Evolutionary conservation across 1,140 invertebrate species (phyloP).

Genomic region (Archegozetes longisetosus): DNA sequence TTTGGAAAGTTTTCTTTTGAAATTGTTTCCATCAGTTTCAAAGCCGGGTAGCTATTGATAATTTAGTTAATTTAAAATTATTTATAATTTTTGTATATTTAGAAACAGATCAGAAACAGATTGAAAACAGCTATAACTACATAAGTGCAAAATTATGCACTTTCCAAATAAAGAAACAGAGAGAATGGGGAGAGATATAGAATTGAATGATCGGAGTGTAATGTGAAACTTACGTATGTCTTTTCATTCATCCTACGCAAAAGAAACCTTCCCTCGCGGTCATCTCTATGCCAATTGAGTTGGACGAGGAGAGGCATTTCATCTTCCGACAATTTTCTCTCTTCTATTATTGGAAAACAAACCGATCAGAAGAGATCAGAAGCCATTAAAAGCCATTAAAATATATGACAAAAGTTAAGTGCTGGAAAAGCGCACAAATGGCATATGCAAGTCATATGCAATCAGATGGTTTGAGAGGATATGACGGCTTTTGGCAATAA

Average conservation of each 20-base stretch:
- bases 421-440: neutral
- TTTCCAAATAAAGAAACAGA: neutral
- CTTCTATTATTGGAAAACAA: constrained; percentile 45
- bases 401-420: neutral
- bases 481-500: too few relatives aligned
- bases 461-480: too few relatives aligned
- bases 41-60: constrained; percentile 5
- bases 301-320: constrained; percentile 95
- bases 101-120: neutral
- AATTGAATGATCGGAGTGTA: too few relatives aligned
- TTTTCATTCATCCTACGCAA: constrained; percentile 72
- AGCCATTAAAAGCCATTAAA: neutral
- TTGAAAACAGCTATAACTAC: neutral
- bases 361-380: neutral
- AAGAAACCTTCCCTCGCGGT: constrained; percentile 89
- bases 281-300: constrained; percentile 96
- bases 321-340: constrained; percentile 66
- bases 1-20: constrained; percentile 87
- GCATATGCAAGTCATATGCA: neutral
- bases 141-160: neutral
- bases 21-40: constrained; percentile 31
- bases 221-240: constrained; percentile 23
- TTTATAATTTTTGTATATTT: neutral
- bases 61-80: neutral
- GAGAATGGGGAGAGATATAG: neutral